These are phyloP conservation scores for Bellardia bayeri DNA, from an alignment of 2,888 invertebrate genomes.

Conservation along the genomic window DNA sequence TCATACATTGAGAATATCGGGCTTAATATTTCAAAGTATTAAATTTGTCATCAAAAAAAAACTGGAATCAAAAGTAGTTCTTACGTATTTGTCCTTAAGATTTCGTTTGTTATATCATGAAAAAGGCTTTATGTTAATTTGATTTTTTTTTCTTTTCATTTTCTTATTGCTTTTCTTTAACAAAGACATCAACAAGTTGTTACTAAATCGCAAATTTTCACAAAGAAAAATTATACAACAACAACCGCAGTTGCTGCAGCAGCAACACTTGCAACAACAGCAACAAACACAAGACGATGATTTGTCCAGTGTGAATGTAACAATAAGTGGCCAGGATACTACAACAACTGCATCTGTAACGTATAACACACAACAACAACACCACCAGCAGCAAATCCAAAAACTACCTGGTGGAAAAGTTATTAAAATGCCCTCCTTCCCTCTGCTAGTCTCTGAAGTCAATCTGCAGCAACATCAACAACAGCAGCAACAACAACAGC, in stretches of 20 bases:
- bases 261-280: slow-evolving; percentile 77
- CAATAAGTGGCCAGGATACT: slow-evolving; percentile 70
- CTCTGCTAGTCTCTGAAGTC: slow-evolving; percentile 82
- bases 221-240: slow-evolving; percentile 82
- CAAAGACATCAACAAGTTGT: slow-evolving; percentile 82
- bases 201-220: slow-evolving; percentile 81
- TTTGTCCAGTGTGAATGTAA: slow-evolving; percentile 75
- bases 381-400: slow-evolving; percentile 77
- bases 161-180: slow-evolving; percentile 63
- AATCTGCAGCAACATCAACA: slow-evolving; percentile 77
- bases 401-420: slow-evolving; percentile 79
- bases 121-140: not conserved
- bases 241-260: slow-evolving; percentile 76
- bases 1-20: no score
- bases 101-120: not conserved
- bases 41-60: no score
- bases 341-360: slow-evolving; percentile 66
- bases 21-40: no score
- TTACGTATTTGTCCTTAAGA: not conserved
- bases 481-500: slow-evolving; percentile 76
- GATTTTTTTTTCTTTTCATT: slow-evolving; percentile 44
- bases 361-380: slow-evolving; percentile 71
- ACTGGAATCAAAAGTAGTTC: no score
- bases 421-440: slow-evolving; percentile 82
- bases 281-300: slow-evolving; percentile 80